phyloP scores from a whole-genome alignment of 2,888 invertebrate genomes.

The Geotrupes spiniger region DNA sequence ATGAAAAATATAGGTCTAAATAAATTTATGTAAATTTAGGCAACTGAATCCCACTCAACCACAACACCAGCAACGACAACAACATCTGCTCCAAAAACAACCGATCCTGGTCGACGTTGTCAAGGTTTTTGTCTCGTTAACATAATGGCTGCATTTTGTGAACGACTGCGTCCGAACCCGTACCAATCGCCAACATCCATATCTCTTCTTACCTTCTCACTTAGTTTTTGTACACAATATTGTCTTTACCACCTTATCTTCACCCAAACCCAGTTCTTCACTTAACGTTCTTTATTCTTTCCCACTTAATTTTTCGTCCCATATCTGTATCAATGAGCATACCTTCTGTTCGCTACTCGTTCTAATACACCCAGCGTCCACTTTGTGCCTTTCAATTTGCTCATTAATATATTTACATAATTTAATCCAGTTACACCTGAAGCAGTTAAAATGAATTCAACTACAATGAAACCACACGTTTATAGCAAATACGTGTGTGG shows the following conservation, averaged over 20 bases:
- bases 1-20: no score
- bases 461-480: slow-evolving; percentile 60
- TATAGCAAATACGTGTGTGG: slow-evolving; percentile 92
- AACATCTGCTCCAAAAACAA: slow-evolving; percentile 44
- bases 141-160: slow-evolving; percentile 85
- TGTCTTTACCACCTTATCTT: no score
- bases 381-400: no score
- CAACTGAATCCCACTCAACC: slow-evolving; percentile 8
- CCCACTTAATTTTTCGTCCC: no score
- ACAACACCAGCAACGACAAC: slow-evolving; percentile 41
- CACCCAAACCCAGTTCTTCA: no score
- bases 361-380: no score
- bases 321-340: no score
- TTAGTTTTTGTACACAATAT: no score
- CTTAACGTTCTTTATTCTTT: no score
- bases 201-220: no score
- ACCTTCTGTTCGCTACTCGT: no score
- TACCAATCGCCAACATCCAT: slow-evolving; percentile 53
- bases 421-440: slow-evolving; percentile 9
- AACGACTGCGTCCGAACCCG: slow-evolving; percentile 57
- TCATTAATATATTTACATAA: neutral
- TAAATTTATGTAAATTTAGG: slow-evolving; percentile 5
- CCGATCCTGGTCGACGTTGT: slow-evolving; percentile 65
- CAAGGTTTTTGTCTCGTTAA: slow-evolving; percentile 77
- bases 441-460: slow-evolving; percentile 11